Conservation (phyloP, 2,888 invertebrate species). For the Pegoplata infirma region DNA sequence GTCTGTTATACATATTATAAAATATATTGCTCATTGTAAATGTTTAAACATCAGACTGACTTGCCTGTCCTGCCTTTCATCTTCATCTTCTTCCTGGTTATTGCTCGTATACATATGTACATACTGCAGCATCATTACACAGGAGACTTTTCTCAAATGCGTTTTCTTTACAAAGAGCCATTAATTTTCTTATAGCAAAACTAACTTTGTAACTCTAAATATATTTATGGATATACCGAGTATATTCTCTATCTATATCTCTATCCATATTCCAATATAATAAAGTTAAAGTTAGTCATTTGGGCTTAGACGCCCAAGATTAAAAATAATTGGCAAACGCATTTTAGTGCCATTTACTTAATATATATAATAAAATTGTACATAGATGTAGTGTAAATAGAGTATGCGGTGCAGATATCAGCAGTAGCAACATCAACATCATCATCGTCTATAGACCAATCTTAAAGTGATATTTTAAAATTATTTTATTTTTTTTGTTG, state of each 20-base stretch:
- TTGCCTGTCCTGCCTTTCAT: not conserved
- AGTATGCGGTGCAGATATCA: not conserved
- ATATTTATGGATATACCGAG: no score
- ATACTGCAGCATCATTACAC: slow-evolving; percentile 49
- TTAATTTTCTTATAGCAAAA: slow-evolving; percentile 53
- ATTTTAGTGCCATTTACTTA: slow-evolving; percentile 16
- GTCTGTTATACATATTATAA: not conserved
- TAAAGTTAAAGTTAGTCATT: slow-evolving; percentile 54
- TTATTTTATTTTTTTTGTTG: not conserved
- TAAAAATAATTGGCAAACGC: slow-evolving; percentile 57
- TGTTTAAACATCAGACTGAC: not conserved
- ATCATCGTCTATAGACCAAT: no score
- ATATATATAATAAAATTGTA: no score
- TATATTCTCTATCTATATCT: not conserved
- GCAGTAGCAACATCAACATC: no score
- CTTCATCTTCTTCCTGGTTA: slow-evolving; percentile 3
- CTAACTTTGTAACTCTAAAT: slow-evolving; percentile 34
- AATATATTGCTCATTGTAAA: not conserved
- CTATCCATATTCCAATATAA: slow-evolving; percentile 10
- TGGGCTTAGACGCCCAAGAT: slow-evolving; percentile 57
- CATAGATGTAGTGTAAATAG: not conserved
- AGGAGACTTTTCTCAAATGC: slow-evolving; percentile 49
- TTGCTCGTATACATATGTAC: no score
- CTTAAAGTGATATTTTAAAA: not conserved
- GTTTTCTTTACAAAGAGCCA: slow-evolving; percentile 52